A percentile compares a stretch with the other conserved stretches of the same genome.
phyloP scores from a whole-genome alignment of 1,140 invertebrate species.

The Trichoplusia ni region DNA sequence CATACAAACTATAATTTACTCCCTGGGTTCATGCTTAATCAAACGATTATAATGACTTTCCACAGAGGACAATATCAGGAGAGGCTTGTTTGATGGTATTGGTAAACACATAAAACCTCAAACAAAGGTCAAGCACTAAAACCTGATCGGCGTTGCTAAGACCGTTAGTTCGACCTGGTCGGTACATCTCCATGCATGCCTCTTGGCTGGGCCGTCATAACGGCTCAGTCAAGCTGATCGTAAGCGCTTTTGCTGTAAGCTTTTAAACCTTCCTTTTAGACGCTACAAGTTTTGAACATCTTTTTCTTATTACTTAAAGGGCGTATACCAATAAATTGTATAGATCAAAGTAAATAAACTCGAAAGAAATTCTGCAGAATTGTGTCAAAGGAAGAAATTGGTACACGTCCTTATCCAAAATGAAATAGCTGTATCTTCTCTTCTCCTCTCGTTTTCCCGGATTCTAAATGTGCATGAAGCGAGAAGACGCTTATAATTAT shows the following conservation, averaged over 20 bases:
- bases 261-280: constrained; percentile 32
- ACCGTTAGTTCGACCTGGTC: background rate
- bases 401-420: background rate
- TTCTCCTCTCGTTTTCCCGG: background rate
- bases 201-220: constrained; percentile 5
- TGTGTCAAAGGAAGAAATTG: background rate
- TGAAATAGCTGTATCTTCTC: background rate
- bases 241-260: constrained; percentile 25
- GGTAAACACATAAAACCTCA: too few species aligned
- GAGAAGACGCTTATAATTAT: constrained; percentile 1
- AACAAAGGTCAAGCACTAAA: too few species aligned
- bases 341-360: background rate
- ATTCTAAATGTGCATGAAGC: constrained; percentile 13
- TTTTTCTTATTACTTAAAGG: background rate
- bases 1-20: too few species aligned
- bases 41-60: too few species aligned
- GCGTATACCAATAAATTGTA: background rate
- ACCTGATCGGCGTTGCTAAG: too few species aligned
- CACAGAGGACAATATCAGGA: too few species aligned
- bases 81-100: too few species aligned
- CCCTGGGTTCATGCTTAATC: too few species aligned
- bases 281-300: constrained; percentile 3
- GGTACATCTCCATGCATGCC: constrained; percentile 21
- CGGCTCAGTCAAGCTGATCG: background rate
- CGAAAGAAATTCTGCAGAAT: background rate